Evolutionary conservation across 2,888 invertebrate genomes (phyloP), one percentile per base, ranked within the genome.

Genomic region (Eupithecia insigniata): DNA sequence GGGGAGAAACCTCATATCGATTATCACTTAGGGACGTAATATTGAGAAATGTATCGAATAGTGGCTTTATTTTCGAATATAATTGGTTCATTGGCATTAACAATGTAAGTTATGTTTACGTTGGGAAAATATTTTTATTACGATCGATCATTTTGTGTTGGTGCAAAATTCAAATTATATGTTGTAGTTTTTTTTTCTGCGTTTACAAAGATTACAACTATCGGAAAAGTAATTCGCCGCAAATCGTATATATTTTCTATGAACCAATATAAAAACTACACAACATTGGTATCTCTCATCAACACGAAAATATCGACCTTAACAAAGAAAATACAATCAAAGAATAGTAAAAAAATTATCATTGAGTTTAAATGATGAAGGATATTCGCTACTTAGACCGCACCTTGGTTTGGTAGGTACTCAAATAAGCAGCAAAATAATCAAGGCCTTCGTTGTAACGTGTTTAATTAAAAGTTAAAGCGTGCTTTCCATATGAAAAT

Each of bases 1-100:
- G n/a, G 32, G 61, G 60, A 16, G 22, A 62, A 62, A n/a, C 61
- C 30, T 34, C 26, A 26, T 34, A 34, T 62, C 32, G 61, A 62
- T 62, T 62, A 62, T 62, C 32, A 34, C 61, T 62, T 62, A 62
- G 61, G 3, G 61, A 16, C 18, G 28, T 0, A n/a, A 34, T 62
- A 62, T 32, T 5, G 60, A 60, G 32, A 30, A 30, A 26, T 55
- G 3, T 51, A 34, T 30, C 61, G 18, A 61, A 61, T 32, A n/a
- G 34, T 34, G 34, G 61, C 28, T 62, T 34, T 62, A 34, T 62
- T 62, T 62, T 62, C 34, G 32, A 12, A 32, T n/a, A 34, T 22
- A 62, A 62, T 62, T 62, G 32, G 34, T 12, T 28, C n/a, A 32
- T 62, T 30, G n/a, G 32, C 32, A 32, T 30, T 30, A n/a, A 16